phyloP scores from a whole-genome alignment of 2,888 invertebrate genomes.

The Hyposoter didymator region DNA sequence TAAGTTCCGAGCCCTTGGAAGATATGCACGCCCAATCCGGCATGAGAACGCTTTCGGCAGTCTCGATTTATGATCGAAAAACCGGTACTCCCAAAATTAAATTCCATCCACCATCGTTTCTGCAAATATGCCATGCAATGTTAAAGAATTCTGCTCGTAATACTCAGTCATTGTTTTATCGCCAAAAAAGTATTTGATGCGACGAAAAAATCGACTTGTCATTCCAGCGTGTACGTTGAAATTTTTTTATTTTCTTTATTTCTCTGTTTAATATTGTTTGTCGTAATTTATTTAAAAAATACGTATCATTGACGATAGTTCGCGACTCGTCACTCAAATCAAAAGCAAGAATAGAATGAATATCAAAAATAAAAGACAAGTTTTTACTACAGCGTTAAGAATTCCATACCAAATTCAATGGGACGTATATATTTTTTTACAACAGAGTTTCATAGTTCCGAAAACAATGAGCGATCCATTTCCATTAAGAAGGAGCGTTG shows the following conservation, averaged over 20 bases:
- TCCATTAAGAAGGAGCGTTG: slow-evolving; percentile 1
- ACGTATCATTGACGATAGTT: slow-evolving; percentile 51
- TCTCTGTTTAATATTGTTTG: slow-evolving; percentile 40
- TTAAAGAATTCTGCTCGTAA: slow-evolving; percentile 1
- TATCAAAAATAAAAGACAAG: slow-evolving; percentile 27
- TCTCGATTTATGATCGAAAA: slow-evolving; percentile 51
- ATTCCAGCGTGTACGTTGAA: slow-evolving; percentile 72
- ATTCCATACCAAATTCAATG: slow-evolving; percentile 64
- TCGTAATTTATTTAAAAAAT: slow-evolving; percentile 52
- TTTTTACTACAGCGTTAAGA: slow-evolving; percentile 65
- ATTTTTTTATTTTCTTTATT: slow-evolving; percentile 57
- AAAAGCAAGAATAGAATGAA: slow-evolving; percentile 28
- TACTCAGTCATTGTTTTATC: slow-evolving; percentile 35
- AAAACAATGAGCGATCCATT: slow-evolving; percentile 30
- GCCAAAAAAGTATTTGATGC: not conserved
- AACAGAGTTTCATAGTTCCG: slow-evolving; percentile 33
- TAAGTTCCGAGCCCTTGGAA: slow-evolving; percentile 1
- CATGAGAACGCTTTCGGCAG: slow-evolving; percentile 20
- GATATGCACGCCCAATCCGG: slow-evolving; percentile 48
- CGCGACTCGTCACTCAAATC: slow-evolving; percentile 56
- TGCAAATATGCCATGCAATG: slow-evolving; percentile 4
- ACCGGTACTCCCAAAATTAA: slow-evolving; percentile 18
- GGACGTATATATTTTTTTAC: slow-evolving; percentile 41
- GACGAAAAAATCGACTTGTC: slow-evolving; percentile 61
- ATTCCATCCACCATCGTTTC: not conserved